Conservation (phyloP, 2,888 invertebrate genomes). For the Thyatira batis region DNA sequence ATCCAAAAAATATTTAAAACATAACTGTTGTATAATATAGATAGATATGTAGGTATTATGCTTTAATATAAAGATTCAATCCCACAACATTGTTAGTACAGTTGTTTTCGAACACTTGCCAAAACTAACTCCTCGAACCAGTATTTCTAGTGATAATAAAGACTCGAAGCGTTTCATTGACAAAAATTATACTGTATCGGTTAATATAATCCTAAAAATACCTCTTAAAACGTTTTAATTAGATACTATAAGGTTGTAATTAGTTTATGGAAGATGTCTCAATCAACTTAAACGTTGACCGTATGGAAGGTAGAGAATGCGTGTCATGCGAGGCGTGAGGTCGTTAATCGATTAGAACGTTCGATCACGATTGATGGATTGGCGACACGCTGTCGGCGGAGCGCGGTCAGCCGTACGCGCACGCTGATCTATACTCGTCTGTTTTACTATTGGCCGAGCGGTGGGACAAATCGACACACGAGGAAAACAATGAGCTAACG, state of each 20-base stretch:
- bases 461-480: conserved; percentile 68
- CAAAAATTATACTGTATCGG: neutral
- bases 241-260: neutral
- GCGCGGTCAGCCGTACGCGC: conserved; percentile 58
- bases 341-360: conserved; percentile 70
- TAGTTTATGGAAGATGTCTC: conserved; percentile 15
- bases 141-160: neutral
- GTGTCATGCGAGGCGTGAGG: conserved; percentile 49
- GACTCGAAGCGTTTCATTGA: neutral
- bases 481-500: conserved; percentile 76
- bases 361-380: conserved; percentile 75
- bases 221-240: neutral
- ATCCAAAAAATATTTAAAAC: no score
- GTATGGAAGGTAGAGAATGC: conserved; percentile 54
- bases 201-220: neutral
- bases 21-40: no score
- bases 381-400: conserved; percentile 63
- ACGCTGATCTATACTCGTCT: conserved; percentile 50
- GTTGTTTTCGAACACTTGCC: conserved; percentile 22
- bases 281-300: conserved; percentile 44
- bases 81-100: conserved; percentile 24
- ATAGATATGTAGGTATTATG: no score
- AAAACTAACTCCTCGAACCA: conserved; percentile 13
- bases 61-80: conserved; percentile 16
- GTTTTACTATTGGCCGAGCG: conserved; percentile 67